Percentiles rank a stretch among this genome's conserved stretches.
These are phyloP conservation scores for Nasua narica DNA, from an alignment of 2,797 vertebrate species.

Conservation along the genomic window DNA sequence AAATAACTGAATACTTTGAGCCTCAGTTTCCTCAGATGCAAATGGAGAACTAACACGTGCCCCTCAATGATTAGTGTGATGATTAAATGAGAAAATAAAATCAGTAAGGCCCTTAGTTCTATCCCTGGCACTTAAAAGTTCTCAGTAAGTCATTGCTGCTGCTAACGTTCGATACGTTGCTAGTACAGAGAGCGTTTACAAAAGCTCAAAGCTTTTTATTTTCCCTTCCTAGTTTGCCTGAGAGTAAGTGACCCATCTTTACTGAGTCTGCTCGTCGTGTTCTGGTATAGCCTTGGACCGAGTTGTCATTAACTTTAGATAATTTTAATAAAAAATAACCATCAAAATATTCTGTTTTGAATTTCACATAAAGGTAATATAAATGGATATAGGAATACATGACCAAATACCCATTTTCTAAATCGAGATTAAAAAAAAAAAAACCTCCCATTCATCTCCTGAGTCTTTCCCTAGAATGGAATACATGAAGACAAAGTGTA, in stretches of 20 bases:
- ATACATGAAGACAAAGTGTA: slow-evolving; percentile 67
- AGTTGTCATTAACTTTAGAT: slow-evolving; percentile 55
- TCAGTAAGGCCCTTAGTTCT: background rate
- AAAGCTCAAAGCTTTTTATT: background rate
- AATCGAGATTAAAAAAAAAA: slow-evolving; percentile 61
- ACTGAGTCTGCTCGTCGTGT: slow-evolving; percentile 60
- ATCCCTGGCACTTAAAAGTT: background rate
- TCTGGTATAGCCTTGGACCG: slow-evolving; percentile 58
- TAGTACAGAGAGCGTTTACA: background rate
- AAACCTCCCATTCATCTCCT: slow-evolving; percentile 65
- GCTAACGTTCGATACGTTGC: background rate
- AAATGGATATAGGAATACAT: slow-evolving; percentile 65
- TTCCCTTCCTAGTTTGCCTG: slow-evolving; percentile 30
- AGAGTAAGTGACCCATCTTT: slow-evolving; percentile 68
- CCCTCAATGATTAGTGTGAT: background rate
- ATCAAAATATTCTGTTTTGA: slow-evolving; percentile 62
- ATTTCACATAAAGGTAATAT: slow-evolving; percentile 66
- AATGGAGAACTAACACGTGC: background rate
- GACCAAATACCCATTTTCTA: slow-evolving; percentile 71
- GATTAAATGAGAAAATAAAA: background rate
- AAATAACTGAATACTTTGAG: background rate
- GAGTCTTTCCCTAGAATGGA: slow-evolving; percentile 71
- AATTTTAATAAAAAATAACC: slow-evolving; percentile 71
- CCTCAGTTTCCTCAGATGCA: background rate
- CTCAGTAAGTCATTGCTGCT: background rate